Percentiles rank a stretch among this genome's conserved stretches.
phyloP scores from a whole-genome alignment of 2,113 vertebrate genomes.

The Callospermophilus lateralis region DNA sequence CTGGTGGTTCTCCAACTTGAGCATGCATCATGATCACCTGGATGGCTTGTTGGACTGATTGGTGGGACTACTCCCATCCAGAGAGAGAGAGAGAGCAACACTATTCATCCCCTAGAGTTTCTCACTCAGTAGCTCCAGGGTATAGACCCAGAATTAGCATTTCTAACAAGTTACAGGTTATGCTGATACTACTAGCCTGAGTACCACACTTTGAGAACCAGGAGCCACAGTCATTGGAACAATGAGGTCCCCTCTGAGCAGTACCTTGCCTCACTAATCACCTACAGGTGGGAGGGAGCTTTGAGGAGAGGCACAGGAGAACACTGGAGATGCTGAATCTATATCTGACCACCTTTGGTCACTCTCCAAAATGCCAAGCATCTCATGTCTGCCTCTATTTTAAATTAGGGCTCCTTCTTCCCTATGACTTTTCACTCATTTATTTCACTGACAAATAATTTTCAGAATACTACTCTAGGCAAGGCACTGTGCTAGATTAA shows the following conservation, averaged over 20 bases:
- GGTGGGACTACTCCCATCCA: background rate
- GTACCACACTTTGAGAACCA: background rate
- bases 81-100: background rate
- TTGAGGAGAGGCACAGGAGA: conserved; percentile 27
- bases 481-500: conserved; percentile 76
- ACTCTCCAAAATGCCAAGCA: conserved; percentile 26
- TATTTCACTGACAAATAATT: background rate
- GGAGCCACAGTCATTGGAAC: background rate
- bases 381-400: conserved; percentile 8
- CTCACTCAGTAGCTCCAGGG: background rate
- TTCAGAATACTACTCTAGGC: conserved; percentile 41
- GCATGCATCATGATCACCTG: background rate
- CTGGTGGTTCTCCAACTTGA: background rate
- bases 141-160: background rate
- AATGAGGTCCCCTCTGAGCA: background rate
- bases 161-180: background rate
- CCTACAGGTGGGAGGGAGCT: conserved; percentile 41
- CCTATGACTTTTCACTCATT: background rate
- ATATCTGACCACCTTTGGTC: background rate
- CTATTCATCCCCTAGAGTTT: background rate
- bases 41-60: background rate
- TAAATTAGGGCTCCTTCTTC: background rate
- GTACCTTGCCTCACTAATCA: background rate
- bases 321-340: background rate
- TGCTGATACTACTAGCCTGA: background rate